Conservation (phyloP, 2,113 vertebrate genomes). For the Crotalus tigris region DNA sequence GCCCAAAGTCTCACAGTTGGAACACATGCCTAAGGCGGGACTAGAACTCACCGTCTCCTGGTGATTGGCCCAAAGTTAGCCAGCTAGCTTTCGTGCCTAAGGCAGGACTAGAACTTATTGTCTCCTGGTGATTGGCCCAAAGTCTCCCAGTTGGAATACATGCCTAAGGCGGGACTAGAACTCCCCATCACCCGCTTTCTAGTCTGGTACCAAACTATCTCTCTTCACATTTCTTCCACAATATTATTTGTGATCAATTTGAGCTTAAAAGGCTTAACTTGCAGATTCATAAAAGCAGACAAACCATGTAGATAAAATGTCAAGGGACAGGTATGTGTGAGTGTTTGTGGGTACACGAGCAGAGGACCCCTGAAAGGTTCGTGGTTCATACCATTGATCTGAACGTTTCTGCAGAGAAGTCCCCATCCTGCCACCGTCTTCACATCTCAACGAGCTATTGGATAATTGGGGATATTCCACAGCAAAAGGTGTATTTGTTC, state of each 20-base stretch:
- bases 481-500: not conserved
- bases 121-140: too few species aligned
- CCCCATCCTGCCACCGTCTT: slow-evolving; percentile 19
- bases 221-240: not conserved
- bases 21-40: too few species aligned
- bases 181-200: too few species aligned
- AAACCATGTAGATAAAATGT: not conserved
- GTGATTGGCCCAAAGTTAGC: too few species aligned
- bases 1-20: too few species aligned
- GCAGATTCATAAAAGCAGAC: not conserved
- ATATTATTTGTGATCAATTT: not conserved
- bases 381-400: slow-evolving; percentile 38
- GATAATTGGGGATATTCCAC: slow-evolving; percentile 37
- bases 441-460: slow-evolving; percentile 32
- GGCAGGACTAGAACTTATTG: too few species aligned
- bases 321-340: not conserved
- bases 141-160: too few species aligned
- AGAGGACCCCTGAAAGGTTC: not conserved
- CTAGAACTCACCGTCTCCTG: too few species aligned
- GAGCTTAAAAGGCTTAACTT: not conserved
- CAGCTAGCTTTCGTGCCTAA: too few species aligned
- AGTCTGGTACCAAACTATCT: not conserved
- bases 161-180: too few species aligned
- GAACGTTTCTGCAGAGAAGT: slow-evolving; percentile 36
- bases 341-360: not conserved